These are phyloP conservation scores for Ranitomeya imitator DNA, from an alignment of 2,113 vertebrate genomes.

Conservation along the genomic window DNA sequence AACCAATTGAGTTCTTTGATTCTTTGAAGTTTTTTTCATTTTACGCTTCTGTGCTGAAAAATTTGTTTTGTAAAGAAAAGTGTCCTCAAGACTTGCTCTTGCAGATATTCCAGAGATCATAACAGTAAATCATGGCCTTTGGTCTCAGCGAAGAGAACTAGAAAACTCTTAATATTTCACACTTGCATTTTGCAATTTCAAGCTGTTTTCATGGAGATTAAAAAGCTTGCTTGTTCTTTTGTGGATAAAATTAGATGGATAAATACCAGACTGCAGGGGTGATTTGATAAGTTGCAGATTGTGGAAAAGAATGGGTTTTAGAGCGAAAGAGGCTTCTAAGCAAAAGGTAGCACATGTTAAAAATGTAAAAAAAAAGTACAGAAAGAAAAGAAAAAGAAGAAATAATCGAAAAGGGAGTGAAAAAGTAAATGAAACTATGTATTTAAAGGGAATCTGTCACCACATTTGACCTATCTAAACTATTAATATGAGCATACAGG, in stretches of 20 bases:
- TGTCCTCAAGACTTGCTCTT: not conserved
- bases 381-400: not conserved
- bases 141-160: not conserved
- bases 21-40: not conserved
- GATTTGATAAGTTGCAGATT: not conserved
- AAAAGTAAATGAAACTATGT: not conserved
- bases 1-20: too few species aligned
- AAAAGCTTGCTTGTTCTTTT: not conserved
- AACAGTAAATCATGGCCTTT: not conserved
- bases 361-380: not conserved
- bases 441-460: not conserved
- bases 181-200: conserved; percentile 13
- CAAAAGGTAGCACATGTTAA: not conserved
- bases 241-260: not conserved
- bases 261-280: not conserved
- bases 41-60: not conserved
- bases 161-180: not conserved
- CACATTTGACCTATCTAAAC: too few species aligned
- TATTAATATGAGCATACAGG: too few species aligned
- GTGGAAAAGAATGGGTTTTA: not conserved
- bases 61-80: not conserved
- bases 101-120: not conserved
- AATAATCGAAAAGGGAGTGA: not conserved
- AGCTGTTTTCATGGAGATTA: not conserved
- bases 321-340: too few species aligned